Base-by-base conservation (phyloP, 2,113 vertebrate species). In the Pyxicephalus adspersus region DNA sequence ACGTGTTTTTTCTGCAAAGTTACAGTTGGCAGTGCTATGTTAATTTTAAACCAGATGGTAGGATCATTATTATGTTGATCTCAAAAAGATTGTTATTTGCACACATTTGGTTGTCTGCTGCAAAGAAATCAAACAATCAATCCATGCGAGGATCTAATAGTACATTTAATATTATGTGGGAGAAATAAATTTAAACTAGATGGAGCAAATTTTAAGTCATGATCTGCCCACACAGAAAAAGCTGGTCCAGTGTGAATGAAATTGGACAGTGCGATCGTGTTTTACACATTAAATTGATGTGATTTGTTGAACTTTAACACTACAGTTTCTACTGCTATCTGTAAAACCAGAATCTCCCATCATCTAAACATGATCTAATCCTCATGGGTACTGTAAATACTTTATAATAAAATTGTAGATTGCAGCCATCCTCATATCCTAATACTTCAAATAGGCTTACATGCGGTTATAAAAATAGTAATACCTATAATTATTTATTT, bases 61-160 rank as follows among this genome's bases (percentile, higher is more conserved):
- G 50, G 67, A 55, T 72, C 68, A 31, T 72, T 58, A 57, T 54
- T 19, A 17, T 73, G 57, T 73, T 58, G 70, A 58, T 73, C 54
- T 73, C 0, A 23, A 52, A 20, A 73, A 23, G 52, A 73, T 34
- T 57, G 54, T 31, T 51, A 73, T 73, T 73, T 57, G 25, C 25
- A 58, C 26, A 72, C 68, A 73, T 20, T 73, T 5, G 9, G 20
- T 29, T 76, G 20, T 31, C 61, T 76, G 55, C 31, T 61, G 9
- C 61, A 52, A 61, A 63, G 57, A 76, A 76, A 38, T 45, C 19
- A 74, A 74, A 63, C 31, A 75, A 58, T 58, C 28, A 58, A 22
- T 58, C 5, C n/a, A 26, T 22, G 45, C n/a, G 50, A 58, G 63
- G 73, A 26, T 63, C 16, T 45, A 63, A 63, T 76, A 22, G 4